Conservation (phyloP, 2,888 invertebrate genomes). For the Darwinula stevensoni region DNA sequence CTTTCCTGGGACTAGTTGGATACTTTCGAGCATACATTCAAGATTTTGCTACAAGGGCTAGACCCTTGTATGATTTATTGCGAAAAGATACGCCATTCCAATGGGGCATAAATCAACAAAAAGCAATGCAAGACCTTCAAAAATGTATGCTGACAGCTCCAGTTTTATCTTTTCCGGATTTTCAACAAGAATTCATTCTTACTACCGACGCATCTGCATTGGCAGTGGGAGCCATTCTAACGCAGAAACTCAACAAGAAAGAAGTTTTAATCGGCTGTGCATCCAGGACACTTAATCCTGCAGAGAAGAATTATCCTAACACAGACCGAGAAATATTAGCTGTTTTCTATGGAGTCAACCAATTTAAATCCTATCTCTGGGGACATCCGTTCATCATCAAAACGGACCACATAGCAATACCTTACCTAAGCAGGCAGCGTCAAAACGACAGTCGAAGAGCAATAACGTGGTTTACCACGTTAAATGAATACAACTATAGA, state of each 20-base stretch:
- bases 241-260: slow-evolving; percentile 2
- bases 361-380: slow-evolving; percentile 2
- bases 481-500: slow-evolving; percentile 2
- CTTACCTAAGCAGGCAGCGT: slow-evolving; percentile 2
- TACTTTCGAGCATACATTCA: slow-evolving; percentile 2
- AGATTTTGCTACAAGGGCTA: slow-evolving; percentile 2
- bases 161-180: slow-evolving; percentile 2
- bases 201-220: slow-evolving; percentile 2
- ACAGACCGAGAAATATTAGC: slow-evolving; percentile 2
- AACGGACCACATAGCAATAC: slow-evolving; percentile 2
- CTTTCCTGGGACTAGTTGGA: slow-evolving; percentile 2
- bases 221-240: slow-evolving; percentile 2
- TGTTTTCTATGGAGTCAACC: slow-evolving; percentile 2
- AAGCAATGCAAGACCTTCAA: slow-evolving; percentile 2
- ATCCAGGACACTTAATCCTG: slow-evolving; percentile 2
- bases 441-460: slow-evolving; percentile 2
- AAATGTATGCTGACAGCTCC: slow-evolving; percentile 2
- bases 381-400: slow-evolving; percentile 2
- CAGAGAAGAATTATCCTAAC: slow-evolving; percentile 2
- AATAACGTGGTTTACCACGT: slow-evolving; percentile 2
- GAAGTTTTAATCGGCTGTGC: slow-evolving; percentile 2
- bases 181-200: slow-evolving; percentile 2
- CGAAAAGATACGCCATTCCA: slow-evolving; percentile 2
- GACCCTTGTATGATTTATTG: slow-evolving; percentile 2
- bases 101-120: slow-evolving; percentile 2